phyloP scores from a whole-genome alignment of 2,113 vertebrate genomes.

The Larimichthys crocea region DNA sequence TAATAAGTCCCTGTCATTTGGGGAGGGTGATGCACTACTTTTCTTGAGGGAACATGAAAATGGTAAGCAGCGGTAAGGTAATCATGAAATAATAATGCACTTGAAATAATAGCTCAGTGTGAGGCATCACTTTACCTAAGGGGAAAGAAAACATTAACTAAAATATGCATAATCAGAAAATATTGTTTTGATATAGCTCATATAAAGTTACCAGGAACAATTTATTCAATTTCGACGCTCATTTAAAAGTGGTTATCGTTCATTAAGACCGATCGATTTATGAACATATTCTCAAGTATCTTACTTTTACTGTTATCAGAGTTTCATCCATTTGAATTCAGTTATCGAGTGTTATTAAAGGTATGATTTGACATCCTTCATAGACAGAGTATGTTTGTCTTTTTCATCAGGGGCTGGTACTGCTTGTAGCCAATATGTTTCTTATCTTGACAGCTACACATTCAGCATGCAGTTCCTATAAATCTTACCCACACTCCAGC shows the following conservation, averaged over 20 bases:
- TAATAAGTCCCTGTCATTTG: neutral
- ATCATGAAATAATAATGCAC: constrained; percentile 46
- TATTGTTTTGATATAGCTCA: constrained; percentile 13
- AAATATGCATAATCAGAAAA: constrained; percentile 3
- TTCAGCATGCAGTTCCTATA: neutral
- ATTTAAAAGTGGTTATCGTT: constrained; percentile 8
- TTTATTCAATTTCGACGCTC: neutral
- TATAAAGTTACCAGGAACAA: constrained; percentile 17
- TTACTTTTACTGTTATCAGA: neutral
- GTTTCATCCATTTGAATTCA: neutral
- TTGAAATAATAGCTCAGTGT: constrained; percentile 24
- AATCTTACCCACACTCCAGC: constrained; percentile 2
- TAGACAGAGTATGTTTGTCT: neutral
- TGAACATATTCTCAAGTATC: constrained; percentile 18
- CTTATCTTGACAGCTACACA: neutral
- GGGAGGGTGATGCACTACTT: neutral
- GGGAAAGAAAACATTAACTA: constrained; percentile 22
- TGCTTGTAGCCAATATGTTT: neutral
- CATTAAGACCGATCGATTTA: neutral
- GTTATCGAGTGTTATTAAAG: neutral
- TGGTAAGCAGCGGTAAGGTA: constrained; percentile 14
- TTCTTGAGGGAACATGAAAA: constrained; percentile 15
- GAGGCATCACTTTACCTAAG: constrained; percentile 31
- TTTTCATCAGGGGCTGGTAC: neutral
- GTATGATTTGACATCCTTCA: neutral